Evolutionary conservation across 2,888 invertebrate species (phyloP).

Genomic region (Zootermopsis nevadensis): DNA sequence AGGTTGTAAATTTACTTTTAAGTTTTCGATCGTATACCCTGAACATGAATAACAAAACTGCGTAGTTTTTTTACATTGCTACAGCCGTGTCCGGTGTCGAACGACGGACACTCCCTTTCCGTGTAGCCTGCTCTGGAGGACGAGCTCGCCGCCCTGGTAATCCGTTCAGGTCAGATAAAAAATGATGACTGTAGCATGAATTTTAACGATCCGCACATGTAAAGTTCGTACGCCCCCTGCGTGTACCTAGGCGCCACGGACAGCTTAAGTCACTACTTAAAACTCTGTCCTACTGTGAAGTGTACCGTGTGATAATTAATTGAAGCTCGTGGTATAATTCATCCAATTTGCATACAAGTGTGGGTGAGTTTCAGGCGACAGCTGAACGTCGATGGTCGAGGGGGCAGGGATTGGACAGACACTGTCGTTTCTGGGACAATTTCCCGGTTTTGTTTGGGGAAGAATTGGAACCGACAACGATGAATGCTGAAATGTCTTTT

Average conservation of each 20-base stretch:
- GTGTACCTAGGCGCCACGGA: constrained; percentile 4
- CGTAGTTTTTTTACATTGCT: too few species aligned
- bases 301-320: background rate
- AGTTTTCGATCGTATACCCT: too few species aligned
- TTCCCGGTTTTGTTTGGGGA: background rate
- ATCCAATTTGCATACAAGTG: background rate
- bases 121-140: background rate
- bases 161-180: background rate
- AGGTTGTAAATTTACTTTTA: too few species aligned
- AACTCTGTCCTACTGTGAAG: background rate
- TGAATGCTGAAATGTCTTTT: too few species aligned
- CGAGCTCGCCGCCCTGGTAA: background rate
- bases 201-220: background rate
- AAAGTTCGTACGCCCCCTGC: background rate
- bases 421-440: background rate
- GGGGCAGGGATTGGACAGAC: background rate
- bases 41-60: too few species aligned
- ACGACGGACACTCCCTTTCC: background rate
- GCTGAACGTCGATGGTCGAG: background rate
- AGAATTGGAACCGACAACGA: too few species aligned
- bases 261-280: background rate
- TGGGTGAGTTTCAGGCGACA: background rate
- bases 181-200: background rate
- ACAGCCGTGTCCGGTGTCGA: background rate
- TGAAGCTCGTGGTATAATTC: background rate